Evolutionary conservation across 2,113 vertebrate genomes (phyloP).

Genomic region (Nansenia antarctica): DNA sequence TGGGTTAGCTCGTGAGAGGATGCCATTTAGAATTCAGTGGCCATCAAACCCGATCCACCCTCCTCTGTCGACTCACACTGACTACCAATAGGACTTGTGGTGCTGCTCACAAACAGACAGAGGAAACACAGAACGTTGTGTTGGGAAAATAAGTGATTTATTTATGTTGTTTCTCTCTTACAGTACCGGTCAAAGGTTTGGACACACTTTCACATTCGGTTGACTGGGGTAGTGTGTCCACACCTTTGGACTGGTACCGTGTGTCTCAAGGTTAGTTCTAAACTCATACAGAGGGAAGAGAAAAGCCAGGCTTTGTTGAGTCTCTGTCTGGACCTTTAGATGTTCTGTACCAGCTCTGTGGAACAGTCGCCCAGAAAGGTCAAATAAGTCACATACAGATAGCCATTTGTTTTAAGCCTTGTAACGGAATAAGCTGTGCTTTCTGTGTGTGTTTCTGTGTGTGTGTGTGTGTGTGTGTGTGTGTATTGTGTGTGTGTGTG

Average conservation of each 20-base stretch:
- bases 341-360: neutral
- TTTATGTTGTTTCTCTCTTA: no score
- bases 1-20: constrained; percentile 3
- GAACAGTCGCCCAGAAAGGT: constrained; percentile 20
- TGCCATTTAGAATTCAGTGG: constrained; percentile 31
- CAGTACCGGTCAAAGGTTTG: no score
- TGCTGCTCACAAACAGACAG: neutral
- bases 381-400: constrained; percentile 2
- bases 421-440: constrained; percentile 14
- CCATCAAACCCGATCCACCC: constrained; percentile 13
- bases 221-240: no score
- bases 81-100: constrained; percentile 37
- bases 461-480: no score
- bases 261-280: constrained; percentile 37
- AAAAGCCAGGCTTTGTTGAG: constrained; percentile 19
- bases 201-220: no score
- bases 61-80: neutral
- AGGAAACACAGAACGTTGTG: constrained; percentile 27
- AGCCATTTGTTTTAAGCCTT: constrained; percentile 10
- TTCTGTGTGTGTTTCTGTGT: neutral
- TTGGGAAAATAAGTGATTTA: constrained; percentile 20
- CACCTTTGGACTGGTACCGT: no score
- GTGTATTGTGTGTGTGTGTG: neutral
- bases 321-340: constrained; percentile 8
- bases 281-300: constrained; percentile 5